Evolutionary conservation across 2,888 invertebrate species (phyloP), one percentile per base, ranked within the genome.

Genomic region (Alloplasta piceator): DNA sequence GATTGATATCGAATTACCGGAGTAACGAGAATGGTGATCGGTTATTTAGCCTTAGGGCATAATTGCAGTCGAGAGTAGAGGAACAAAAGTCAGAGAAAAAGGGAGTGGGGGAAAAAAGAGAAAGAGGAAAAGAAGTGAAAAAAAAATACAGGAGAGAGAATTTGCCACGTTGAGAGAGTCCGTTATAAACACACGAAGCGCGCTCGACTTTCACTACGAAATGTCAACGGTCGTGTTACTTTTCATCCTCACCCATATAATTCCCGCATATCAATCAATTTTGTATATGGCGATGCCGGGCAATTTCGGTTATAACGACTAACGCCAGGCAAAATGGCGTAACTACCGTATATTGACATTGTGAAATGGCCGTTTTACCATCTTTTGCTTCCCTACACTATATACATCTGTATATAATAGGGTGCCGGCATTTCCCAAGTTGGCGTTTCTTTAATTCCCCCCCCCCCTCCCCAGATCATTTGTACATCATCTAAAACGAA

Each of bases 161-260:
- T 50, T 72, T 58, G 56, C 26, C 43, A 46, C 55, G 9, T 58
- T 58, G 46, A 58, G 56, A 26, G 26, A 41, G 41, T 43, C 43
- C 16, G 38, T 63, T 52, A 50, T 70, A 50, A 9, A 50, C 38
- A 46, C 48, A n/a, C n/a, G n/a, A n/a, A n/a, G 58, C 56, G 72
- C 68, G 81, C 76, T 78, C 85, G 79, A 90, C 89, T 90, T 90
- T 90, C 90, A 89, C 89, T 89, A 85, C 83, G 87, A 90, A 90
- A 90, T 89, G 88, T 89, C 89, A 89, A 88, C 87, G 86, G 86
- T 82, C 85, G 82, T 86, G 85, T 86, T 84, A 84, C 86, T 89
- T 88, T 87, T 87, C 85, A 82, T 82, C 71, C 61, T 60, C 82
- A 70, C 83, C 64, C 78, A 60, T n/a, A n/a, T 9, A 52, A 52